These are phyloP conservation scores for Aplysina aerophoba DNA, from an alignment of 37 sponge, comb jelly and placozoan species.

Conservation along the genomic window DNA sequence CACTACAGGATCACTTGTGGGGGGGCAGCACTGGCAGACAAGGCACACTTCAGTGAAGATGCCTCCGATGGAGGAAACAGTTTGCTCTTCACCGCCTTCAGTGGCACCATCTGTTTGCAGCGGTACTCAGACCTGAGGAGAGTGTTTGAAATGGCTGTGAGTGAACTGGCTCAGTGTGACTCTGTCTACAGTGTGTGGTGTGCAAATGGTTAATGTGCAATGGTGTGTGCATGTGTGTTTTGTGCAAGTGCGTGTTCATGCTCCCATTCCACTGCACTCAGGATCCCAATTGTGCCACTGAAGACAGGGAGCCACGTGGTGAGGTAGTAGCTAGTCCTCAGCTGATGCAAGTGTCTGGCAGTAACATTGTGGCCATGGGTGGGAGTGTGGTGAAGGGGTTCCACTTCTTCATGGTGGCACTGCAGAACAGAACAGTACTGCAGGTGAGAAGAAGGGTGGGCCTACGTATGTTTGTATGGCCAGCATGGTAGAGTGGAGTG, in stretches of 20 bases:
- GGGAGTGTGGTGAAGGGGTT: no score
- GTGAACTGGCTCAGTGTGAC: no score
- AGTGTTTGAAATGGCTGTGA: neutral
- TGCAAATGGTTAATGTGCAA: no score
- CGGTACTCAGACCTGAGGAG: neutral
- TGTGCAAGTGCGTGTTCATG: neutral
- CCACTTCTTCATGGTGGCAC: no score
- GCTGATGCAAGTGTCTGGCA: neutral
- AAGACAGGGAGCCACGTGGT: neutral
- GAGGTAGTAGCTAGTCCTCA: no score
- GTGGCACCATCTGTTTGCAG: neutral
- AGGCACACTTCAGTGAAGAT: slow-evolving; percentile 8
- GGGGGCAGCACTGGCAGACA: neutral
- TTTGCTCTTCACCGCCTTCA: neutral
- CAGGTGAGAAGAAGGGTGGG: no score
- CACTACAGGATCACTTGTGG: neutral
- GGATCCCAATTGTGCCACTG: neutral
- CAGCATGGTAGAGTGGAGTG: no score
- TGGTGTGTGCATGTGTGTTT: neutral
- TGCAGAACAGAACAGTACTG: no score
- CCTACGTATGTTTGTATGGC: no score
- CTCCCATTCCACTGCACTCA: no score
- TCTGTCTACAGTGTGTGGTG: no score
- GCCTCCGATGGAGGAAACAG: neutral
- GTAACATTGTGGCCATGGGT: neutral